phyloP scores from a whole-genome alignment of 2,797 vertebrate genomes.

The Molossus alvarezi region DNA sequence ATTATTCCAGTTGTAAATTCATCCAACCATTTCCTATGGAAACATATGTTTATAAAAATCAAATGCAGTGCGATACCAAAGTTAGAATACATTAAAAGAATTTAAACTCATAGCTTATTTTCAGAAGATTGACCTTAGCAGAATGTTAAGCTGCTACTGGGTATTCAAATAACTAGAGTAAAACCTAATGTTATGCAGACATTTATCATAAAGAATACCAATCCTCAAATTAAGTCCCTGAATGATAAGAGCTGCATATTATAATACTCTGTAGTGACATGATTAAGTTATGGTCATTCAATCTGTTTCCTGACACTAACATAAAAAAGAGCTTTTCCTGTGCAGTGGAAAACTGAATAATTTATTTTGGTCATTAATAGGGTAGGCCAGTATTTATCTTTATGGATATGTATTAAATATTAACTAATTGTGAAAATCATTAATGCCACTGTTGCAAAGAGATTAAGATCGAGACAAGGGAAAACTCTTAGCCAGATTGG shows the following conservation, averaged over 20 bases:
- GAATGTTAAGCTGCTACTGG: slow-evolving; percentile 49
- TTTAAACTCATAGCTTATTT: slow-evolving; percentile 67
- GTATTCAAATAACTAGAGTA: slow-evolving; percentile 63
- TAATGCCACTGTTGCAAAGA: slow-evolving; percentile 37
- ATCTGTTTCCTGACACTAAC: slow-evolving; percentile 60
- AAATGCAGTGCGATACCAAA: slow-evolving; percentile 54
- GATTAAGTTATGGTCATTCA: slow-evolving; percentile 70
- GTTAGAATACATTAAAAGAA: slow-evolving; percentile 64
- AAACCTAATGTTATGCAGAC: slow-evolving; percentile 15
- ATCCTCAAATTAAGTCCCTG: slow-evolving; percentile 62
- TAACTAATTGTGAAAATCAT: slow-evolving; percentile 66
- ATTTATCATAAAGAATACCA: slow-evolving; percentile 73
- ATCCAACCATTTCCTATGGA: slow-evolving; percentile 53
- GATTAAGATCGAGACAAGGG: neutral
- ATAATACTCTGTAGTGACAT: slow-evolving; percentile 44
- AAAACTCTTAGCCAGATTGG: neutral
- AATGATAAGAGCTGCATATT: slow-evolving; percentile 52
- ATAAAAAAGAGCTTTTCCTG: slow-evolving; percentile 57
- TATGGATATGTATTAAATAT: slow-evolving; percentile 39
- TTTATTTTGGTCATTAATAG: slow-evolving; percentile 69
- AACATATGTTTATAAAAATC: slow-evolving; percentile 64
- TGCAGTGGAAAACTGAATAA: slow-evolving; percentile 66
- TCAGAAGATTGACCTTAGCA: slow-evolving; percentile 70
- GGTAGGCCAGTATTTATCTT: slow-evolving; percentile 54
- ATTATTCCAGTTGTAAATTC: slow-evolving; percentile 56